Evolutionary conservation across 2,113 vertebrate species (phyloP).

Genomic region (Pteropus alecto): DNA sequence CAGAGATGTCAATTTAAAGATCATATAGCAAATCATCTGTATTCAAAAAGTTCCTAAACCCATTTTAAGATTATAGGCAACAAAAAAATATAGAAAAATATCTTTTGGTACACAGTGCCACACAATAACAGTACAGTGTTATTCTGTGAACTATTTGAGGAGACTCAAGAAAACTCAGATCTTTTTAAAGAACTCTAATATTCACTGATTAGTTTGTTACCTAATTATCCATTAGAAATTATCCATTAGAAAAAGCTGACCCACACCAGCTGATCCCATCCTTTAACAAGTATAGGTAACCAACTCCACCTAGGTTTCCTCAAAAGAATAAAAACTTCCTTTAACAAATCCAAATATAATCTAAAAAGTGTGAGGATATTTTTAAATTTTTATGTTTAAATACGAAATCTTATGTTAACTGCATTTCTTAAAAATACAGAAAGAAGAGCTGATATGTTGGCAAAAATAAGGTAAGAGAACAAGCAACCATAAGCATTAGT

Average conservation of each 20-base stretch:
- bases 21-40: neutral
- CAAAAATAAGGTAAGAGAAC: slow-evolving; percentile 18
- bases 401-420: neutral
- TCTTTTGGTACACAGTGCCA: neutral
- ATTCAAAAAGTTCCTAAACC: neutral
- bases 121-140: neutral
- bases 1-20: neutral
- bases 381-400: neutral
- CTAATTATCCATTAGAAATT: neutral
- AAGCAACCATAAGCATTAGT: neutral
- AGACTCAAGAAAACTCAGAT: neutral
- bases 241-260: neutral
- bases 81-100: neutral
- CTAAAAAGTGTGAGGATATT: neutral
- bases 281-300: neutral
- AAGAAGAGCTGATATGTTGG: neutral
- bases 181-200: neutral
- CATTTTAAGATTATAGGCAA: neutral
- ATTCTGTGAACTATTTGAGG: neutral
- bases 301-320: neutral
- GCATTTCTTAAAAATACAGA: slow-evolving; percentile 11
- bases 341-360: slow-evolving; percentile 2
- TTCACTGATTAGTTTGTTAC: neutral
- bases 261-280: neutral
- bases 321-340: neutral